Conservation (phyloP, 2,113 vertebrate genomes). For the Daubentonia madagascariensis region DNA sequence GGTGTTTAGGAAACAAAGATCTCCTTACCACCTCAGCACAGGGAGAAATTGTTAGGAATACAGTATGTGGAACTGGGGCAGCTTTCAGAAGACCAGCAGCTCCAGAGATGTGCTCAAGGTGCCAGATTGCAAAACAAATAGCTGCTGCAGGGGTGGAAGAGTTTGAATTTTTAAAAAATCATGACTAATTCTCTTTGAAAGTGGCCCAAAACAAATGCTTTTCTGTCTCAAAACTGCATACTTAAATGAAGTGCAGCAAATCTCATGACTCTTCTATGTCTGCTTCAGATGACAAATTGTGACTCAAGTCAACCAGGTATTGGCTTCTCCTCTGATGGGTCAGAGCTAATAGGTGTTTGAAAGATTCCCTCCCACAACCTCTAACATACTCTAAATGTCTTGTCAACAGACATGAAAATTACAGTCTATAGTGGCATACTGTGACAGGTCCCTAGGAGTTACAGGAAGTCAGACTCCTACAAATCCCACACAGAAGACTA, state of each 20-base stretch:
- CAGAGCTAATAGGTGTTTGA: neutral
- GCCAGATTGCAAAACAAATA: slow-evolving; percentile 25
- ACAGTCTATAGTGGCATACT: neutral
- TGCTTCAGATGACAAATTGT: neutral
- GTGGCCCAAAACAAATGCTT: neutral
- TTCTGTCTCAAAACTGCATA: neutral
- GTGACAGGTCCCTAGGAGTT: neutral
- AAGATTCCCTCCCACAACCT: neutral
- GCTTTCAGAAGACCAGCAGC: slow-evolving; percentile 9
- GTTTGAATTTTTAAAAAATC: neutral
- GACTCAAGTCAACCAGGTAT: neutral
- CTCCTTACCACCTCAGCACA: neutral
- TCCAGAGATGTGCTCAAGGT: neutral
- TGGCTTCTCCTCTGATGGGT: neutral
- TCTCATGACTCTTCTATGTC: neutral
- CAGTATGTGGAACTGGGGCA: neutral
- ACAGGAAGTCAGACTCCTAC: slow-evolving; percentile 2
- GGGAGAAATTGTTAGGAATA: neutral
- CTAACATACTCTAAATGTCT: neutral
- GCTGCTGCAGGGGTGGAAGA: neutral
- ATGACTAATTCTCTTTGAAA: slow-evolving; percentile 17
- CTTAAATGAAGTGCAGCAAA: neutral
- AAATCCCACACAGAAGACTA: neutral
- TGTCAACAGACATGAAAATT: slow-evolving; percentile 12
- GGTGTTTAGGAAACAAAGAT: neutral